Evolutionary conservation across 2,113 vertebrate species (phyloP).

Genomic region (Nanger granti): DNA sequence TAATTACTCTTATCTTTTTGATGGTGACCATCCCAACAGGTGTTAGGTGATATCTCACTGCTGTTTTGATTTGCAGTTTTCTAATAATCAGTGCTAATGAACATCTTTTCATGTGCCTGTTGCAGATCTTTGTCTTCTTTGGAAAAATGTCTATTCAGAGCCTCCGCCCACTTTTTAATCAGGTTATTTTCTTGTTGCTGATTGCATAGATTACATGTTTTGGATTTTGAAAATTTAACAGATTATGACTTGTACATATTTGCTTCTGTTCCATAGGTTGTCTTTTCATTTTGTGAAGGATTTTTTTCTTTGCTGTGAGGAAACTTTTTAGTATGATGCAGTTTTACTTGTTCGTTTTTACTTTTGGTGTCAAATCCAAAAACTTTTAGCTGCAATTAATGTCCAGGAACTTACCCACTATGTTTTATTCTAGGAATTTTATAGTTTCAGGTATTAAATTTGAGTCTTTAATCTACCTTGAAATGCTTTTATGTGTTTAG

Average conservation of each 20-base stretch:
- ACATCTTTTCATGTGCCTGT: neutral
- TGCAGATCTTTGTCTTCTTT: neutral
- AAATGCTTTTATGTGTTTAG: neutral
- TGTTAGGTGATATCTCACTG: neutral
- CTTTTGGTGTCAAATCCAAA: neutral
- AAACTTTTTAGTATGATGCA: neutral
- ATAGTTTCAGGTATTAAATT: neutral
- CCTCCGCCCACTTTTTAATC: neutral
- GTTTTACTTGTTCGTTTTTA: neutral
- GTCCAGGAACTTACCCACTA: neutral
- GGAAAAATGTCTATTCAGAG: neutral
- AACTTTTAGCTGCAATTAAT: neutral
- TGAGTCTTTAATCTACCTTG: neutral
- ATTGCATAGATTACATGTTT: neutral
- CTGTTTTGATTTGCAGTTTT: neutral
- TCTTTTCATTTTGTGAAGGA: neutral
- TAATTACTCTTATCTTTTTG: neutral
- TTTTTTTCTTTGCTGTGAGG: neutral
- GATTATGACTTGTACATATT: neutral
- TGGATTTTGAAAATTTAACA: no score
- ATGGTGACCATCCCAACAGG: neutral
- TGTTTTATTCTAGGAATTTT: neutral
- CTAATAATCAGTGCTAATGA: neutral
- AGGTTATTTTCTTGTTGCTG: neutral
- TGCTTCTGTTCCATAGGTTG: neutral